phyloP scores from a whole-genome alignment of 2,888 invertebrate genomes.

The Drosophila trichaetosa region DNA sequence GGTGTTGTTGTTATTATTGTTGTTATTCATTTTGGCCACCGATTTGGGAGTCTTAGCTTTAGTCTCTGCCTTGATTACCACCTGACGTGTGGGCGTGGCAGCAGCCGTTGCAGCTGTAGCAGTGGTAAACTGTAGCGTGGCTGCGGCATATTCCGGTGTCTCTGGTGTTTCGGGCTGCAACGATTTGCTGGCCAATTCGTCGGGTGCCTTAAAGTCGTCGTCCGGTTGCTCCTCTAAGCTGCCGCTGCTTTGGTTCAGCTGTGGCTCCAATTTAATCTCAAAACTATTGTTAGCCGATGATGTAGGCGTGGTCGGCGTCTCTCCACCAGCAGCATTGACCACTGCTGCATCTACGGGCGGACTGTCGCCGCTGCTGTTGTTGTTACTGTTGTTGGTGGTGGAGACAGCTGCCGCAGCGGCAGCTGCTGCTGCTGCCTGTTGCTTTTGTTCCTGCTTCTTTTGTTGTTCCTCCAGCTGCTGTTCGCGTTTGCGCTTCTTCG shows the following conservation, averaged over 20 bases:
- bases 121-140: conserved; percentile 88
- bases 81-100: conserved; percentile 23
- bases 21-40: conserved; percentile 60
- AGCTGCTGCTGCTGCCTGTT: conserved; percentile 83
- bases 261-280: conserved; percentile 79
- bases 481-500: conserved; percentile 94
- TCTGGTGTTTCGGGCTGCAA: conserved; percentile 87
- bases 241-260: conserved; percentile 62
- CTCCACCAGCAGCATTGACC: conserved; percentile 46
- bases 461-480: conserved; percentile 89
- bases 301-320: conserved; percentile 83
- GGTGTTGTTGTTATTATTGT: conserved; percentile 60
- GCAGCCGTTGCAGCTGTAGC: conserved; percentile 12
- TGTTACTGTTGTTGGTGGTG: conserved; percentile 46
- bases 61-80: conserved; percentile 29
- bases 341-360: conserved; percentile 61
- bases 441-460: conserved; percentile 87
- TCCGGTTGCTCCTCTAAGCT: conserved; percentile 67
- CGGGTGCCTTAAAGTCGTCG: conserved; percentile 59
- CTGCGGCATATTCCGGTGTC: conserved; percentile 92
- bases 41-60: conserved; percentile 57
- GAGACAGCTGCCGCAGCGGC: conserved; percentile 79
- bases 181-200: conserved; percentile 71
- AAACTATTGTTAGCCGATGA: conserved; percentile 72
- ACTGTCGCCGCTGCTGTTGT: conserved; percentile 59